Base-by-base conservation (phyloP, 1,140 invertebrate species). In the Plutomurus gul region DNA sequence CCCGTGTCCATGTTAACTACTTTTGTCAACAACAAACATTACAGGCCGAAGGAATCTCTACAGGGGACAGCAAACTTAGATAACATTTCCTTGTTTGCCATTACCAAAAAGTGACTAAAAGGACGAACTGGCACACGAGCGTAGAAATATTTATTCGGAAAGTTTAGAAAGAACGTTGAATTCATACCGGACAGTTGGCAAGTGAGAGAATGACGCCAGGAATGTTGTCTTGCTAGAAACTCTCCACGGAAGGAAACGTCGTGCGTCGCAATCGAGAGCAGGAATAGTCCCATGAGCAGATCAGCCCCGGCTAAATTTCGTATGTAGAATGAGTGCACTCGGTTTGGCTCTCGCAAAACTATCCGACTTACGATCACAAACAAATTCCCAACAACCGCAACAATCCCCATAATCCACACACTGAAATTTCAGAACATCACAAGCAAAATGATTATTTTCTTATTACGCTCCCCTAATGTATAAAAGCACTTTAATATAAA, bases 231-330 rank as follows among this genome's bases (percentile, higher is more conserved):
- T 4, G 85, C 84, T 27, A 91, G 87, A 85, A 91, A 92, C 27
- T 88, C 85, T 13, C 89, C 90, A 39, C 91, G 86, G 84, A 89
- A 92, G 46, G 85, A 84, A 39, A 89, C 85, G 85, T 92, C 92
- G 39, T 89, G 88, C 73, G 86, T 86, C 11, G 90, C 91, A 74
- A 92, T 91, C n/a, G 90, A 85, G 33, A 92, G 86, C 74, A 92
- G 86, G 84, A 92, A 92, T 20, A 92, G 85, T 22, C 92, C 92
- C 90, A 92, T 92, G 8, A 92, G 85, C n/a, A 92, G 86, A 84
- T 92, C 92, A 18, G 91, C 90, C 46, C 89, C 85, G 0, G 90
- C 91, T 75, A 92, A 86, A 84, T 92, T 92, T 89, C 89, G 72
- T 87, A 92, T 84, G 88, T 90, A 89, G 80, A 91, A 56, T 84